phyloP scores from a whole-genome alignment of 2,113 vertebrate genomes.

The Megaleporinus macrocephalus region DNA sequence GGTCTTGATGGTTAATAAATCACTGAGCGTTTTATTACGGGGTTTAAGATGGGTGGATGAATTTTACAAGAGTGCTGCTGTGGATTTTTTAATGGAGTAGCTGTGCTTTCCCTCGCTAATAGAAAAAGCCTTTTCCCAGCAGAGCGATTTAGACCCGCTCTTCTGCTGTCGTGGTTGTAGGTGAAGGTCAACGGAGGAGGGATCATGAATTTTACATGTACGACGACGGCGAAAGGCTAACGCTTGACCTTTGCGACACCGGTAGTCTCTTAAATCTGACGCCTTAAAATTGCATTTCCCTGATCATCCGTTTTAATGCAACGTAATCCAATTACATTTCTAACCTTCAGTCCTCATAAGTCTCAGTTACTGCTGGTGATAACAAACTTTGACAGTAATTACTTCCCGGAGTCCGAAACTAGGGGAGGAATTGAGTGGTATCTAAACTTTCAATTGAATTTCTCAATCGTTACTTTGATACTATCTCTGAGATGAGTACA shows the following conservation, averaged over 20 bases:
- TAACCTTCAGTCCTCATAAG: background rate
- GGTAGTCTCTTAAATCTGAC: background rate
- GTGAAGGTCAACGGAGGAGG: constrained; percentile 32
- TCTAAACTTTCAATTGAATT: too few species aligned
- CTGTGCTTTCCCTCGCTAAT: constrained; percentile 3
- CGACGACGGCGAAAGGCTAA: constrained; percentile 1
- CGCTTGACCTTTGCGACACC: background rate
- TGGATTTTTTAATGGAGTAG: constrained; percentile 35
- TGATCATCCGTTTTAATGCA: background rate
- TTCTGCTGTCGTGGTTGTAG: background rate
- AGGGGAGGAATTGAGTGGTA: too few species aligned
- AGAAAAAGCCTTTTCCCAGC: constrained; percentile 6
- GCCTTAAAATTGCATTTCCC: constrained; percentile 1
- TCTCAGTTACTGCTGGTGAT: background rate
- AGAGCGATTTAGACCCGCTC: constrained; percentile 4
- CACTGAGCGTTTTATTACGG: constrained; percentile 43
- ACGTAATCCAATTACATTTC: background rate
- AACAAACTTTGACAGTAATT: background rate
- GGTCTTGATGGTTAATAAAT: constrained; percentile 45
- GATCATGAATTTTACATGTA: constrained; percentile 19
- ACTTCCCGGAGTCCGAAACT: background rate
- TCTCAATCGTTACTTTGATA: too few species aligned
- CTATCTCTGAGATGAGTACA: too few species aligned
- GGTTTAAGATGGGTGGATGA: constrained; percentile 39
- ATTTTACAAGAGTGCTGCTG: constrained; percentile 47